These are phyloP conservation scores for Oeneis ivallda DNA, from an alignment of 2,888 invertebrate genomes.

Conservation along the genomic window DNA sequence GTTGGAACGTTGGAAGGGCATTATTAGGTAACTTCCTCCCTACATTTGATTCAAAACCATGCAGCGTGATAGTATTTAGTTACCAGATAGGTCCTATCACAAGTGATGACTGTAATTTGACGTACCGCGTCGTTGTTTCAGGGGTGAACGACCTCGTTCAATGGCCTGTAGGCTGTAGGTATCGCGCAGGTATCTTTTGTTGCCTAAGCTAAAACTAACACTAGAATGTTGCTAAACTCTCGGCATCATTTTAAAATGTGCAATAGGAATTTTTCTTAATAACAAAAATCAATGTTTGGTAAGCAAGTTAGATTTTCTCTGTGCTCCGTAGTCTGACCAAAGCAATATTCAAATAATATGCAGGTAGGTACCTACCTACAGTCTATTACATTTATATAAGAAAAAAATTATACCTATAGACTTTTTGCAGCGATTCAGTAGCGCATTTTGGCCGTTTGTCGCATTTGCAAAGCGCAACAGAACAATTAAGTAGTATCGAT, in stretches of 20 bases:
- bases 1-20: too few relatives aligned
- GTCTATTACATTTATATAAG: too few relatives aligned
- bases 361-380: too few relatives aligned
- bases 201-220: slow-evolving; percentile 43
- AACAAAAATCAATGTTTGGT: slow-evolving; percentile 7
- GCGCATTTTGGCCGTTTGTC: too few relatives aligned
- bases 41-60: not conserved
- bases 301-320: not conserved
- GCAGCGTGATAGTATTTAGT: slow-evolving; percentile 14
- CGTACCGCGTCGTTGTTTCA: slow-evolving; percentile 57
- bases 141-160: slow-evolving; percentile 70
- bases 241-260: slow-evolving; percentile 8
- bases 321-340: not conserved
- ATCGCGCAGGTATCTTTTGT: slow-evolving; percentile 37
- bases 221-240: slow-evolving; percentile 22
- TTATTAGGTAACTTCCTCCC: too few relatives aligned
- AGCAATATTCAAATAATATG: too few relatives aligned
- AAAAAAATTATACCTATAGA: too few relatives aligned
- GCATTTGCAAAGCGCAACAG: too few relatives aligned
- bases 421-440: too few relatives aligned
- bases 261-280: not conserved
- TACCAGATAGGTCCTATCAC: slow-evolving; percentile 34
- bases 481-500: too few relatives aligned
- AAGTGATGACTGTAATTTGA: slow-evolving; percentile 50
- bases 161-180: slow-evolving; percentile 51